Evolutionary conservation across 1,140 invertebrate genomes (phyloP), one percentile per base, ranked within the genome.

Genomic region (Drusus annulatus): DNA sequence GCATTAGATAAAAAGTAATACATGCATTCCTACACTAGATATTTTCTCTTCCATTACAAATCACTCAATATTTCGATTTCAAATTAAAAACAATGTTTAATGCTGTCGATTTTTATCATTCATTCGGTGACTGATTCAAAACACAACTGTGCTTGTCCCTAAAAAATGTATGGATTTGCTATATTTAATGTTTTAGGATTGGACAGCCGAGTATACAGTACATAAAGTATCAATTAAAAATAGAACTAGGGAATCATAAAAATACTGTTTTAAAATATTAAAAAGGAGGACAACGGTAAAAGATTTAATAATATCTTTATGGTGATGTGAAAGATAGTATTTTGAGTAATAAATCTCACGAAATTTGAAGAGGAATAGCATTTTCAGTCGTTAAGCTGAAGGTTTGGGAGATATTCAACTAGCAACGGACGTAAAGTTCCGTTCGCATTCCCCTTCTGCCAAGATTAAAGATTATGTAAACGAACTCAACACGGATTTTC

Each of bases 401-500:
- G 60, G 54, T 36, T 31, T 63, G 74, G 23, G 58, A 36, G 58
- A 76, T 76, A 28, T 45, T 19, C 54, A 68, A 68, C 16, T 36
- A 36, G 63, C 63, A 31, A 36, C 63, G 63, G 28, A 68, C 63
- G 63, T 68, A 68, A 31, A 68, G 63, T 45, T 68, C 31, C 28
- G 63, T 45, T 68, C 31, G 28, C 63, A 45, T 68, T 36, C 25
- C 28, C 25, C 31, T 50, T 68, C 63, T 68, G 68, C 68, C 50
- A 52, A 69, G 68, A 71, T 51, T 52, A 71, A 65, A 58, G 25
- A 23, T 63, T 78, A 77, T 65, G 50, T 78, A 79, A 71, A 79
- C 77, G 65, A 73, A 71, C 65, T 79, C 52, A 51, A 36, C 15
- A 28, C 23, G 65, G 45, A 56, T 79, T 58, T 28, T 23, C 54